Evolutionary conservation across 2,113 vertebrate species (phyloP).

Genomic region (Megalops atlanticus): DNA sequence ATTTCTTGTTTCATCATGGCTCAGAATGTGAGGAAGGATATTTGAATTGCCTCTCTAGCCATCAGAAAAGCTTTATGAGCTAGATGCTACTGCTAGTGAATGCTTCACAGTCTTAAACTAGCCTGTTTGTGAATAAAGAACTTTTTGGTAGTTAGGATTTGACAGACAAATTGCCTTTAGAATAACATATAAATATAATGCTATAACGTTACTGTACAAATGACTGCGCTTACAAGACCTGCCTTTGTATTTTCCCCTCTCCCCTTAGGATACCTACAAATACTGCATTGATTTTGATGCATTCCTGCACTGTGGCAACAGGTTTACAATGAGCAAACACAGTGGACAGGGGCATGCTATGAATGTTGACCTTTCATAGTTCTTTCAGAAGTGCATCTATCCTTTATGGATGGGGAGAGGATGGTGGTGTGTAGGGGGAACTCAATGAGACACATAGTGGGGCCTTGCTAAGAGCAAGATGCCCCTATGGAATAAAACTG

Average conservation of each 20-base stretch:
- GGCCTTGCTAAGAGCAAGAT: neutral
- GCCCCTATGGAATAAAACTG: neutral
- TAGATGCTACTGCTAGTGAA: too few relatives aligned
- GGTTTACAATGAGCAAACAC: neutral
- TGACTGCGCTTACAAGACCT: too few relatives aligned
- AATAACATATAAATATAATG: too few relatives aligned
- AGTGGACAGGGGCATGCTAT: neutral
- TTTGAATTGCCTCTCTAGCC: neutral
- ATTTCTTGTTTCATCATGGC: neutral
- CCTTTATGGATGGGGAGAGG: neutral
- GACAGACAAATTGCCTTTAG: too few relatives aligned
- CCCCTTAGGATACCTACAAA: too few relatives aligned
- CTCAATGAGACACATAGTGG: neutral
- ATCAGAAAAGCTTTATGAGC: neutral
- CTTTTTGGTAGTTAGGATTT: too few relatives aligned
- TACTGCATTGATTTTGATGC: neutral
- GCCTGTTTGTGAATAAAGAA: too few relatives aligned
- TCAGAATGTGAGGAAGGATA: neutral
- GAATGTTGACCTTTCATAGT: neutral
- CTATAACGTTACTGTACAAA: too few relatives aligned
- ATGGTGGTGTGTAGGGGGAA: neutral
- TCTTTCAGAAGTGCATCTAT: neutral
- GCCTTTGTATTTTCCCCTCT: too few relatives aligned
- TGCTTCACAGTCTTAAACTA: too few relatives aligned
- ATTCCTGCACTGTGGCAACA: neutral